Conservation (phyloP, 2,888 invertebrate species). For the Caenorhabditis wallacei region DNA sequence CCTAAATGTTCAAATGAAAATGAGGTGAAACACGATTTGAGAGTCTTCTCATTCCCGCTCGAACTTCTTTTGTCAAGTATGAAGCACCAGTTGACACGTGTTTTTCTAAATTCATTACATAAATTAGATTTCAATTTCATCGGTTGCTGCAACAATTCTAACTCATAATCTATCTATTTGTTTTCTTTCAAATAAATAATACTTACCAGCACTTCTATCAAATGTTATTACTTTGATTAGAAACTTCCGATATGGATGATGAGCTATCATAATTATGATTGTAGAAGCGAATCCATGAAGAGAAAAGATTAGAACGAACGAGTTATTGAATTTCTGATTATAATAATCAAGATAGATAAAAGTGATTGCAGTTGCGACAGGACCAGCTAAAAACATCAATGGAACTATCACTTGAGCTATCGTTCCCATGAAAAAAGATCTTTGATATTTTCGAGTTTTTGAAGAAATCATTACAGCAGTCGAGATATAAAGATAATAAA, state of each 20-base stretch:
- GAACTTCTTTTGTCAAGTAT: conserved; percentile 21
- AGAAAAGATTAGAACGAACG: conserved; percentile 29
- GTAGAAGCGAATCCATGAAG: conserved; percentile 45
- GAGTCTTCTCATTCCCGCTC: conserved; percentile 26
- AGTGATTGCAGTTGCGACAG: conserved; percentile 8
- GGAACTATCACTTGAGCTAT: conserved; percentile 37
- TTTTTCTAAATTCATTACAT: conserved; percentile 27
- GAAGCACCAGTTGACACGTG: conserved; percentile 35
- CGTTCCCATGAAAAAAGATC: conserved; percentile 45
- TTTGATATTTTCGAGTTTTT: conserved; percentile 32
- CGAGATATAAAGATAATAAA: conserved; percentile 41
- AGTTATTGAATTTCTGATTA: conserved; percentile 36
- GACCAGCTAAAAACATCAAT: conserved; percentile 11
- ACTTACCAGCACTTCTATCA: conserved; percentile 38
- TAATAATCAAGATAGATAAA: conserved; percentile 37
- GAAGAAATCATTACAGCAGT: conserved; percentile 27
- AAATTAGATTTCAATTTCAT: conserved; percentile 1
- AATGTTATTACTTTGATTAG: conserved; percentile 32
- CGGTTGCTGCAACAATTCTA: not conserved
- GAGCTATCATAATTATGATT: conserved; percentile 32
- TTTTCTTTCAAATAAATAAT: not conserved
- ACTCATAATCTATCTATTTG: not conserved
- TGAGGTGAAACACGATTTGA: conserved; percentile 17
- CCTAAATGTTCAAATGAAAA: not conserved
- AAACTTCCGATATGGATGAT: conserved; percentile 49